Evolutionary conservation across 2,797 vertebrate genomes (phyloP), one percentile per base, ranked within the genome.

Genomic region (Myotis planiceps): DNA sequence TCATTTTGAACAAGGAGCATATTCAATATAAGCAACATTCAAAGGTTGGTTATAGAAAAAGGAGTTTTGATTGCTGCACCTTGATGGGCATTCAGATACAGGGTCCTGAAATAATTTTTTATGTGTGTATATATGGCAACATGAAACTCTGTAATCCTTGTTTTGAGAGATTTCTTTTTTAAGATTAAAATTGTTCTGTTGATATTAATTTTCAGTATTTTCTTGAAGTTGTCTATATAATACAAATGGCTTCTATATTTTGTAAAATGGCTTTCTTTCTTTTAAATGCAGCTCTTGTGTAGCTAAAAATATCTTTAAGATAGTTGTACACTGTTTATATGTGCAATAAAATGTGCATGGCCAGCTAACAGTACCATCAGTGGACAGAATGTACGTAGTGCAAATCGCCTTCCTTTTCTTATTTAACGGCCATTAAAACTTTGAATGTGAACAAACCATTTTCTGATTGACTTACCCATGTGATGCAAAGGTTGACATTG

Each of bases 141-240:
- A 97, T 98, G 96, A 98, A 98, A 96, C 97, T 99, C 98, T 99
- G 98, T 98, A 98, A 99, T 99, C 98, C 98, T 99, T 98, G 98
- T 98, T 98, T 98, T 98, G 96, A 98, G 97, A 98, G 97, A 96
- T 96, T 97, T 98, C 98, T 97, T 86, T 76, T 98, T 97, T 97
- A 90, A 97, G 98, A 98, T 98, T 98, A 98, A 98, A 97, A 51
- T 80, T 95, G 1, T 98, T 94, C 92, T 97, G 97, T 98, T 88
- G 92, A 72, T 96, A 94, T 95, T 97, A 97, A 98, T 97, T 98
- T 98, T 98, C 97, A 94, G 84, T 97, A 97, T 97, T 98, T 98
- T 98, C 96, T 98, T 97, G 69, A 96, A 81, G 69, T 97, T 97
- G 96, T 97, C 97, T 98, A 98, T 98, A 97, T 93, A 82, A 95